Base-by-base conservation (phyloP, 2,888 invertebrate genomes). In the Linnaemya tessellans region DNA sequence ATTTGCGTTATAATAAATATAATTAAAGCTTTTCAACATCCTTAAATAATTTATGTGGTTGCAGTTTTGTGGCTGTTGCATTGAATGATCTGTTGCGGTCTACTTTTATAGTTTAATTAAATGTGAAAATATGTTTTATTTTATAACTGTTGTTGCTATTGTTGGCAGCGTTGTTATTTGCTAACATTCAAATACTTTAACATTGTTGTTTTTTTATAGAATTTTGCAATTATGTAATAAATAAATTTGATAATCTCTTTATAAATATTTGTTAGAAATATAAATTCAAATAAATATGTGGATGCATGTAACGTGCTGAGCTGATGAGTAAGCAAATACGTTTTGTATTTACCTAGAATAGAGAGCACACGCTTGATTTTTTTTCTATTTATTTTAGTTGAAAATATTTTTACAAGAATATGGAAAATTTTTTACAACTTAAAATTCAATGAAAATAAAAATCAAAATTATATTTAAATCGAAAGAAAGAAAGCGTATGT, bases 61-160 rank as follows among this genome's bases (percentile, higher is more conserved):
- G 79, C 62, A 78, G 38, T 74, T 65, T 79, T 85, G 85, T 75
- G 85, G 81, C 79, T 74, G 62, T 62, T 79, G 74, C 49, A 74
- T 81, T 78, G 79, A 79, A 85, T 79, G 74, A 82, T 82, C 74
- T 79, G 58, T 82, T 85, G 85, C 78, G 85, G 85, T 82, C 67
- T 71, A 74, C 70, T 82, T 81, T 85, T 79, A 75, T 85, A 79
- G 74, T 82, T 85, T 85, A 82, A 85, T 85, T 85, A 85, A 82
- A 85, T 82, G 74, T 71, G 38, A 65, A 85, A 79, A 81, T 78
- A 73, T 77, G 30, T 71, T 75, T 62, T 68, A 7, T 67, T 80
- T 46, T 46, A 58, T 58, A 64, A 10, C 41, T 30, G 30, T 56
- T 70, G 5, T 64, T 54, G n/a, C 30, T 18, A 13, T 35, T 75